phyloP scores from a whole-genome alignment of 2,113 vertebrate species.

The Pygathrix nemaeus region DNA sequence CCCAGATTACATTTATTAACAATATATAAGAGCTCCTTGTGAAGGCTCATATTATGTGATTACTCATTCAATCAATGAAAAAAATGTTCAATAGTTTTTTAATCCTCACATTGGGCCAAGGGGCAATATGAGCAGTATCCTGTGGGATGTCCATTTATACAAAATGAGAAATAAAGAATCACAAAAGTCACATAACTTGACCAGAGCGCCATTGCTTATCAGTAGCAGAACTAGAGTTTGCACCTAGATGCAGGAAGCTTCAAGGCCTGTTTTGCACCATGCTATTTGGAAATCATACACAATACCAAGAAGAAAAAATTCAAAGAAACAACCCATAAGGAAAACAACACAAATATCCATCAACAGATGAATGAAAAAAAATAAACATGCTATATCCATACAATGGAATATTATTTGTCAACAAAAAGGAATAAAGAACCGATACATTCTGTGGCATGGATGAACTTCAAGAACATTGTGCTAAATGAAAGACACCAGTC shows the following conservation, averaged over 20 bases:
- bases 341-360: background rate
- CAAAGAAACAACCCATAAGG: background rate
- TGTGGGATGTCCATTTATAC: background rate
- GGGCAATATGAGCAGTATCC: background rate
- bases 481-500: background rate
- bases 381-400: background rate
- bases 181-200: background rate
- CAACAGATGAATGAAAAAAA: background rate
- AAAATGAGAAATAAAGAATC: background rate
- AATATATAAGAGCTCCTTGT: background rate
- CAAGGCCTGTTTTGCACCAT: background rate
- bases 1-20: constrained; percentile 48
- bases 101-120: background rate
- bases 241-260: background rate
- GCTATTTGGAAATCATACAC: background rate
- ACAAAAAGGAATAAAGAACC: background rate
- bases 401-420: background rate
- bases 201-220: background rate
- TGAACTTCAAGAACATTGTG: background rate
- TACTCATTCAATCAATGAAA: constrained; percentile 12
- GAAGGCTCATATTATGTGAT: background rate
- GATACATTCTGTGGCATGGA: background rate
- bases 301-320: background rate
- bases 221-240: background rate
- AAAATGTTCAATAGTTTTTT: background rate